These are phyloP conservation scores for Leptobrachium leishanense DNA, from an alignment of 2,113 vertebrate species.

Conservation along the genomic window DNA sequence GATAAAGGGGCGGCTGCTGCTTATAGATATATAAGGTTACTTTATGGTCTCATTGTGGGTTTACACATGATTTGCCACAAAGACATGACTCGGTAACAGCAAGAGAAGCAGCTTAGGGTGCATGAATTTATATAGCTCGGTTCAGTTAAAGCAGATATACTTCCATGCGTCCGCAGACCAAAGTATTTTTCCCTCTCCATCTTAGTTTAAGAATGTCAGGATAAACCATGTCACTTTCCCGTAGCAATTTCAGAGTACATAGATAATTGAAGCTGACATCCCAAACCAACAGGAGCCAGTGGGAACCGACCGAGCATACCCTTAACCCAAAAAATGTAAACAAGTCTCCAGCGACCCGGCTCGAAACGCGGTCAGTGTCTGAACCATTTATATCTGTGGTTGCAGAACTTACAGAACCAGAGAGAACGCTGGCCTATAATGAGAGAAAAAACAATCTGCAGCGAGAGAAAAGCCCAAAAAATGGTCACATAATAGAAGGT, in stretches of 20 bases:
- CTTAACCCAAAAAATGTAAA: conserved; percentile 57
- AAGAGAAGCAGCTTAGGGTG: too few species aligned
- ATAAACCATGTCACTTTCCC: conserved; percentile 61
- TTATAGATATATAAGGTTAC: too few species aligned
- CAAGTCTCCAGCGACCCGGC: conserved; percentile 3
- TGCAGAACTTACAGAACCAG: conserved; percentile 4
- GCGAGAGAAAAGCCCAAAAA: neutral
- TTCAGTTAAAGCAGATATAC: too few species aligned
- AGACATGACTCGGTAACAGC: too few species aligned
- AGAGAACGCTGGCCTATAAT: neutral
- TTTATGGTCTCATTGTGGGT: too few species aligned
- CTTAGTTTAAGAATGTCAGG: conserved; percentile 31
- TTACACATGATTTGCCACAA: too few species aligned
- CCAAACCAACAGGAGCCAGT: conserved; percentile 58
- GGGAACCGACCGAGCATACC: conserved; percentile 51
- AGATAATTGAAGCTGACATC: conserved; percentile 61
- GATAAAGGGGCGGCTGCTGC: too few species aligned
- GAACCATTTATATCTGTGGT: conserved; percentile 19
- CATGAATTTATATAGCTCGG: too few species aligned
- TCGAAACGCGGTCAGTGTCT: neutral
- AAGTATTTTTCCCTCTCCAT: conserved; percentile 11
- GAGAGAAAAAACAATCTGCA: conserved; percentile 9
- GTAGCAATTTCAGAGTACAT: conserved; percentile 57
- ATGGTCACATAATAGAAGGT: neutral
- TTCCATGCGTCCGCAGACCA: neutral